Conservation (phyloP, 2,888 invertebrate species). For the Fragum whitleyi region DNA sequence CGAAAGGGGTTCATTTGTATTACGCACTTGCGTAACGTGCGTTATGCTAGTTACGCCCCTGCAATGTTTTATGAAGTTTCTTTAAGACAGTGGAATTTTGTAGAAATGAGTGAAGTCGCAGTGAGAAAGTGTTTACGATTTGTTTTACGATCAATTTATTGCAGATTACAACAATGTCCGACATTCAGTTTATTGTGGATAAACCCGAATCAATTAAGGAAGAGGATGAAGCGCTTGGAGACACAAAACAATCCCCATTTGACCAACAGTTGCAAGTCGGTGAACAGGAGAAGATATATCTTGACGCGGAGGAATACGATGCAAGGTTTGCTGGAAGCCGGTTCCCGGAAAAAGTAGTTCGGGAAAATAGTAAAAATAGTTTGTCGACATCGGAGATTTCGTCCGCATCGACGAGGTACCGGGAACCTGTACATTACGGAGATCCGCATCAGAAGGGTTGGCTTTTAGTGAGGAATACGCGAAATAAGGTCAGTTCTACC, state of each 20-base stretch:
- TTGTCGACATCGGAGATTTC: slow-evolving; percentile 16
- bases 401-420: not conserved
- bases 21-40: too few species aligned
- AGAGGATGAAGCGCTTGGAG: not conserved
- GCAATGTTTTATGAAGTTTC: too few species aligned
- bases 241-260: not conserved
- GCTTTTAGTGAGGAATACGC: not conserved
- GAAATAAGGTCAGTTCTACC: slow-evolving; percentile 8
- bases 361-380: slow-evolving; percentile 7
- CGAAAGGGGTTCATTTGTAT: too few species aligned
- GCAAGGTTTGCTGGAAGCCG: not conserved
- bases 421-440: not conserved
- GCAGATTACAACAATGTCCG: slow-evolving; percentile 4
- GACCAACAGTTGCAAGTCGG: not conserved
- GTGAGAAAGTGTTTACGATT: too few species aligned
- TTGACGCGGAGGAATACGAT: not conserved
- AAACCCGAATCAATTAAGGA: not conserved
- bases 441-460: slow-evolving; percentile 4
- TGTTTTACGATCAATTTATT: not conserved
- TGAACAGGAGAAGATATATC: not conserved
- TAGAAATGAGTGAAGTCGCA: too few species aligned
- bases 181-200: not conserved
- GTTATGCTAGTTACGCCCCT: too few species aligned
- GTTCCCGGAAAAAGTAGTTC: not conserved
- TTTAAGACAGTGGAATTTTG: too few species aligned